Evolutionary conservation across 2,113 vertebrate genomes (phyloP).

Genomic region (Solenodon paradoxus): DNA sequence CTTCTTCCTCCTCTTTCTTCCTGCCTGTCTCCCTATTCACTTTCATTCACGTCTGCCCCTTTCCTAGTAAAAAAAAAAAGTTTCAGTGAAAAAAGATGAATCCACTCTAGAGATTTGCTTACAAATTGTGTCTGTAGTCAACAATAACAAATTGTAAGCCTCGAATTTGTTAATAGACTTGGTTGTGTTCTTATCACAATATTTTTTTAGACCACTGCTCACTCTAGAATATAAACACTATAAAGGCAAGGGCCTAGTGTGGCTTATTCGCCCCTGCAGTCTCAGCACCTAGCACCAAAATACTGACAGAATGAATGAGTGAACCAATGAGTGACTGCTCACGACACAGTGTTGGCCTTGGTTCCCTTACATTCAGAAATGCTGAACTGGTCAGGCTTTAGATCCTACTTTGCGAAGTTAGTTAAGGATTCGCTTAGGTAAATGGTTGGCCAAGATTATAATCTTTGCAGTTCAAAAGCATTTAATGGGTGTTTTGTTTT

Average conservation of each 20-base stretch:
- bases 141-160: not conserved
- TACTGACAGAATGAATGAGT: not conserved
- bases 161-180: not conserved
- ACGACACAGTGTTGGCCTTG: fast-evolving
- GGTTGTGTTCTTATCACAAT: not conserved
- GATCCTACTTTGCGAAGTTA: not conserved
- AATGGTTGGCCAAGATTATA: not conserved
- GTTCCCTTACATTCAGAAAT: not conserved
- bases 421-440: constrained; percentile 8
- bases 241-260: not conserved
- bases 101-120: not conserved
- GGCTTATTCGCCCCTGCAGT: not conserved
- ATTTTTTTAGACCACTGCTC: not conserved
- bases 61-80: too few relatives aligned
- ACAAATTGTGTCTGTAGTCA: not conserved
- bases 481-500: not conserved
- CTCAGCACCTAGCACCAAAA: not conserved
- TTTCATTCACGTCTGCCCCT: too few relatives aligned
- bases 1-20: too few relatives aligned
- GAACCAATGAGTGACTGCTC: not conserved
- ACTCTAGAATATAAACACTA: not conserved
- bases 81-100: not conserved
- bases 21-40: too few relatives aligned
- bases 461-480: not conserved
- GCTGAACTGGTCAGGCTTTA: not conserved